Base-by-base conservation (phyloP, 2,113 vertebrate genomes). In the Lathamus discolor region DNA sequence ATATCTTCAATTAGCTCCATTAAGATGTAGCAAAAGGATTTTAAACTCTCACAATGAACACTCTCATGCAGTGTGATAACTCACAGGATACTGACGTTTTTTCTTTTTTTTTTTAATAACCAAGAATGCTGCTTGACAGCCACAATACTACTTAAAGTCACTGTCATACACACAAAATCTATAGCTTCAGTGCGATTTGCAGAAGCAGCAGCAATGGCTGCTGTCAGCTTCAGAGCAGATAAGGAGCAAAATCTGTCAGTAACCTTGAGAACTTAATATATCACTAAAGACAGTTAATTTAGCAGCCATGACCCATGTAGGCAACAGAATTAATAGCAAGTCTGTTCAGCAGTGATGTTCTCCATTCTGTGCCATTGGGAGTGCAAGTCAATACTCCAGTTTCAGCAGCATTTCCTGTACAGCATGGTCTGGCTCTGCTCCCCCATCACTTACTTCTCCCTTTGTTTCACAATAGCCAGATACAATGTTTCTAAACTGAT, bases 271-370 rank as follows among this genome's bases (percentile, higher is more conserved):
- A 96, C 91, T 97, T 98, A 97, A 97, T 97, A 96, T 97, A 97
- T 98, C 97, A 98, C 92, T 96, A 95, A 97, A 95, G 97, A 98
- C 97, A 97, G 96, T 97, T 97, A 98, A 98, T 97, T 97, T 98
- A 97, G 91, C 94, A 96, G 66, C 83, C 76, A 87, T 96, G 94
- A 95, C 96, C 97, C 89, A 90, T 93, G 95, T 49, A 96, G 95
- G 88, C 92, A 96, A 92, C 90, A 92, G 82, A 96, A 96, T 98
- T 97, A 96, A 97, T 96, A 97, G 78, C 87, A 92, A 94, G 83
- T 68, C 75, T 95, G 72, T 63, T 92, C 69, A 61, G 31, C 78
- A 93, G 46, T 78, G 90, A 66, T 93, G 74, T 63, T 93, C 69
- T 80, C 29, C 43, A 78, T 79, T 62, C 68, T 88, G 86, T 66